phyloP scores from a whole-genome alignment of 2,113 vertebrate genomes.

The Semicossyphus pulcher region DNA sequence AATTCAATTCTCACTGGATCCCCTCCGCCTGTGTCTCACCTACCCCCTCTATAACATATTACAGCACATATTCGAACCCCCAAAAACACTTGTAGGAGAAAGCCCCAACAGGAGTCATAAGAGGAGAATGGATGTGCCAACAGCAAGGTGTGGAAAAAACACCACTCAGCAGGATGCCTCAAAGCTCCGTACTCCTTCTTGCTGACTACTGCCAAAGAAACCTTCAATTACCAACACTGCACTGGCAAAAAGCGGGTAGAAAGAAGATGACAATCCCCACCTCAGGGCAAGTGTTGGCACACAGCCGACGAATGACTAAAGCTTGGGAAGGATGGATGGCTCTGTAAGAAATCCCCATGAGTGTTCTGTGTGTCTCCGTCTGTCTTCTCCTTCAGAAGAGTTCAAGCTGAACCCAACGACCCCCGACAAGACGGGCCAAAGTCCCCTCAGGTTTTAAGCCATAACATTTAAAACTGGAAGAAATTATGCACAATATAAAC shows the following conservation, averaged over 20 bases:
- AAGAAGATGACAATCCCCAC: not conserved
- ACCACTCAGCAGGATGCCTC: slow-evolving; percentile 3
- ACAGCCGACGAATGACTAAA: slow-evolving; percentile 16
- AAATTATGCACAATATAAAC: not conserved
- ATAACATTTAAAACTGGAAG: not conserved
- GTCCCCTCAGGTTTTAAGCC: slow-evolving; percentile 15
- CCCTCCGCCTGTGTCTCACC: slow-evolving; percentile 21
- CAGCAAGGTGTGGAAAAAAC: slow-evolving; percentile 50
- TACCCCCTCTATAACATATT: slow-evolving; percentile 43
- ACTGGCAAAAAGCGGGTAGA: not conserved
- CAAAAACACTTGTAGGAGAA: slow-evolving; percentile 31
- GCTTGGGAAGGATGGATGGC: slow-evolving; percentile 8
- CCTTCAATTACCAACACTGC: slow-evolving; percentile 17
- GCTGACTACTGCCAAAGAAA: slow-evolving; percentile 27
- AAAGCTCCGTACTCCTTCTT: slow-evolving; percentile 16
- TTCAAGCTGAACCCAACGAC: slow-evolving; percentile 1
- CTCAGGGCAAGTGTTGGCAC: slow-evolving; percentile 9
- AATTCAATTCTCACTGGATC: not conserved
- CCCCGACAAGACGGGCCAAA: slow-evolving; percentile 11
- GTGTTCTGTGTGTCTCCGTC: slow-evolving; percentile 16
- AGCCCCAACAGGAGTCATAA: slow-evolving; percentile 16
- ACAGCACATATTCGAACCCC: slow-evolving; percentile 28
- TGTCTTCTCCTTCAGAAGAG: not conserved
- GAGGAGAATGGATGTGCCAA: slow-evolving; percentile 21
- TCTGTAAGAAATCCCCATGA: slow-evolving; percentile 16